Evolutionary conservation across 2,888 invertebrate genomes (phyloP), one percentile per base, ranked within the genome.

Genomic region (Boloria selene): DNA sequence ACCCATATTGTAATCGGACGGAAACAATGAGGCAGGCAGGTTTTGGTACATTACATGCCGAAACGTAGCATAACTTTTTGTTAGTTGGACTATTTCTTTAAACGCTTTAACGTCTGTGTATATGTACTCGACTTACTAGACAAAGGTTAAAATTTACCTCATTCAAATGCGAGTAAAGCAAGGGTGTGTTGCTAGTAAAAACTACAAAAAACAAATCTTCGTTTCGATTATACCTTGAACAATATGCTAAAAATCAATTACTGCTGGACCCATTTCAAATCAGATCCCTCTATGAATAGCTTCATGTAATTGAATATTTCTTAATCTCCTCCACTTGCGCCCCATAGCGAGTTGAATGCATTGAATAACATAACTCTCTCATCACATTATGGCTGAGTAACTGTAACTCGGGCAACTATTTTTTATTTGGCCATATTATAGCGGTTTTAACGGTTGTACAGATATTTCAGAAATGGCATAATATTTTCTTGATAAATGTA

Each of bases 291-390:
- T 65, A 54, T 63, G 49, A 68, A 69, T 66, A 68, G 68, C 61
- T 64, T 58, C 7, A 75, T 74, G 74, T 79, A 79, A 78, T 79
- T 77, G 75, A 79, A 76, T 76, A 76, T 74, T 76, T 79, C 77
- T 69, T 71, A 72, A 75, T 69, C 75, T 62, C 54, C 45, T 65
- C 60, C 62, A 60, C 45, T 62, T 58, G 60, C 63, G 63, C 50
- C 47, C 44, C 70, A 66, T 67, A 64, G 62, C 61, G 64, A 56
- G 56, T 49, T 67, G 65, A 63, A 65, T 66, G 56, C 60, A 55
- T 65, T 61, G 63, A 56, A 55, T 64, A 61, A 38, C 31, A 38
- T 38, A 66, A 60, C 72, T 76, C 73, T 75, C 72, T 69, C 72
- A 74, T 71, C 70, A 71, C 68, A 56, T 45, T 56, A 42, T 22